Percentiles rank a stretch among this genome's conserved stretches.
These are phyloP conservation scores for Apostichopus japonicus DNA, from an alignment of 35 echinoderm and acorn worm genomes.

Conservation along the genomic window DNA sequence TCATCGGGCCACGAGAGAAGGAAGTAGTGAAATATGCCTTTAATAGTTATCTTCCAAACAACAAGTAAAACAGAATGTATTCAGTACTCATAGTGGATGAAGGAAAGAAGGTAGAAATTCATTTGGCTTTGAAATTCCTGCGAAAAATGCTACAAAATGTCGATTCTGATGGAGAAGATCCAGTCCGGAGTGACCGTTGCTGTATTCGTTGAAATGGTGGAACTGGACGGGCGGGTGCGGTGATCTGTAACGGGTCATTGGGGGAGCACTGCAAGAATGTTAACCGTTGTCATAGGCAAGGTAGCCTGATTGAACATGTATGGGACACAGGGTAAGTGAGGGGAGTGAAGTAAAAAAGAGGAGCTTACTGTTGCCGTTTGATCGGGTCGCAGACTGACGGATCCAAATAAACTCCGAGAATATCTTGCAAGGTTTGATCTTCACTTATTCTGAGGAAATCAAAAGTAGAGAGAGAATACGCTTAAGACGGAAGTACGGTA, in stretches of 20 bases:
- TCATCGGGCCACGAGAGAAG: neutral
- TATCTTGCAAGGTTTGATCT: conserved; percentile 21
- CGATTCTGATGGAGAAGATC: no score
- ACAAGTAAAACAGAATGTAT: neutral
- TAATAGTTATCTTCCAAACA: neutral
- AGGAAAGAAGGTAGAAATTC: neutral
- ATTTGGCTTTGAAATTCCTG: neutral
- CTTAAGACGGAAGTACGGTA: no score
- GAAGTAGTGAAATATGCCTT: neutral
- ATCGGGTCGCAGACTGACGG: conserved; percentile 53
- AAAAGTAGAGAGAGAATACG: no score
- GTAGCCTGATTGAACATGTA: no score
- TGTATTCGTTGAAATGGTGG: no score
- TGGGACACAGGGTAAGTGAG: neutral
- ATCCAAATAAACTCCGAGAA: conserved; percentile 50
- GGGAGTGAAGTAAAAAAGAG: neutral
- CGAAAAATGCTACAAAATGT: no score
- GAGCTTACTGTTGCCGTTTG: conserved; percentile 51
- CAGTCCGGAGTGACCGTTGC: no score
- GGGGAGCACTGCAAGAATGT: no score
- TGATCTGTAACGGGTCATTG: no score
- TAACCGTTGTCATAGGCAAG: no score
- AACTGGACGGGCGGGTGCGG: no score
- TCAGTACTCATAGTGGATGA: neutral
- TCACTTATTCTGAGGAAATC: conserved; percentile 48